A percentile compares a stretch with the other conserved stretches of the same genome.
phyloP scores from a whole-genome alignment of 2,113 vertebrate species.

The Cricetomys ansorgei region DNA sequence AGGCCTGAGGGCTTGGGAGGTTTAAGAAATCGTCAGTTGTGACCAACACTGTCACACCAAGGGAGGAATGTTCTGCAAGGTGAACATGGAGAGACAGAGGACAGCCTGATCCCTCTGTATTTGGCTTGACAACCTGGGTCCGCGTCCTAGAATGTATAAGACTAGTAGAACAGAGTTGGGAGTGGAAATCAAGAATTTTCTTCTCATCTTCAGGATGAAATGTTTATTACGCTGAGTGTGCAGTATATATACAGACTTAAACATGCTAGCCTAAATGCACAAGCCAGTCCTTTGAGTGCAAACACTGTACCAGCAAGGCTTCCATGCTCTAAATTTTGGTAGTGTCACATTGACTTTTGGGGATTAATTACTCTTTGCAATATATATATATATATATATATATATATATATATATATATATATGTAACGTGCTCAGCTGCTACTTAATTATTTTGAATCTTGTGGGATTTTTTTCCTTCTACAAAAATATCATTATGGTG shows the following conservation, averaged over 20 bases:
- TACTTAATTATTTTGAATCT: background rate
- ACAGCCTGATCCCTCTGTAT: background rate
- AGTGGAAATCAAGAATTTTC: background rate
- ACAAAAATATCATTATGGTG: background rate
- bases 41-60: background rate
- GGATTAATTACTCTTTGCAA: background rate
- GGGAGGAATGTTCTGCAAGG: background rate
- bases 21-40: background rate
- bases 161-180: background rate
- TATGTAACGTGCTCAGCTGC: background rate
- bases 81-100: background rate
- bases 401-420: no score
- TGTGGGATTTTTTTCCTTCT: background rate
- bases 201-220: background rate
- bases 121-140: background rate
- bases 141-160: background rate
- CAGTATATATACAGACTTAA: background rate
- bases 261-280: background rate
- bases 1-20: background rate
- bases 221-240: background rate
- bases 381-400: no score
- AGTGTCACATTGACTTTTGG: background rate
- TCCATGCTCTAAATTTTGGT: constrained; percentile 29
- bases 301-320: background rate
- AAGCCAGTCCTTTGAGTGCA: background rate